Conservation (phyloP, 2,888 invertebrate species). For the Fabriciana adippe region DNA sequence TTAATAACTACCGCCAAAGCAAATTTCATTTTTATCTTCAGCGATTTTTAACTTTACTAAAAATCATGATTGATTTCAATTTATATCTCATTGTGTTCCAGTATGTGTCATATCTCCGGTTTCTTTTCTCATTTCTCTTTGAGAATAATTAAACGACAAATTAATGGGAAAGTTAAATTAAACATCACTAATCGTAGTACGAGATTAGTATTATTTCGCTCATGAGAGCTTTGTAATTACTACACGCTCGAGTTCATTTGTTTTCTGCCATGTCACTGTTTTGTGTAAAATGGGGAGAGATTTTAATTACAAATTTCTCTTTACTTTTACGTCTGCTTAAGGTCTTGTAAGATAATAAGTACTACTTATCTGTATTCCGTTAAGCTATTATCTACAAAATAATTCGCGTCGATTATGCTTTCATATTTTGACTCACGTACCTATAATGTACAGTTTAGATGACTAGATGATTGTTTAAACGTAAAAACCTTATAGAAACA, state of each 20-base stretch:
- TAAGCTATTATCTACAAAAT: slow-evolving; percentile 20
- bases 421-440: too few relatives aligned
- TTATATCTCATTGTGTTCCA: background rate
- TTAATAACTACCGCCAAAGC: background rate
- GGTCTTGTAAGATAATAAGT: slow-evolving; percentile 45
- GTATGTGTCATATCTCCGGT: background rate
- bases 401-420: slow-evolving; percentile 35
- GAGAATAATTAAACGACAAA: slow-evolving; percentile 62
- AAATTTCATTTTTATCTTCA: background rate
- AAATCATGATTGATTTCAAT: background rate
- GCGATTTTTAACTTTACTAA: too few relatives aligned
- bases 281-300: slow-evolving; percentile 61
- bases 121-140: slow-evolving; percentile 23
- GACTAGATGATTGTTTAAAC: too few relatives aligned
- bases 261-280: slow-evolving; percentile 72
- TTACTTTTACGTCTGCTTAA: slow-evolving; percentile 45
- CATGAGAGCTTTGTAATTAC: slow-evolving; percentile 68
- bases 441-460: too few relatives aligned
- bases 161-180: slow-evolving; percentile 62
- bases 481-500: too few relatives aligned
- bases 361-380: background rate
- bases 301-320: slow-evolving; percentile 76
- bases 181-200: slow-evolving; percentile 58
- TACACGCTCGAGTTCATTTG: slow-evolving; percentile 54
- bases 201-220: slow-evolving; percentile 63